Conservation (phyloP, 2,113 vertebrate species). For the Labeo rohita region DNA sequence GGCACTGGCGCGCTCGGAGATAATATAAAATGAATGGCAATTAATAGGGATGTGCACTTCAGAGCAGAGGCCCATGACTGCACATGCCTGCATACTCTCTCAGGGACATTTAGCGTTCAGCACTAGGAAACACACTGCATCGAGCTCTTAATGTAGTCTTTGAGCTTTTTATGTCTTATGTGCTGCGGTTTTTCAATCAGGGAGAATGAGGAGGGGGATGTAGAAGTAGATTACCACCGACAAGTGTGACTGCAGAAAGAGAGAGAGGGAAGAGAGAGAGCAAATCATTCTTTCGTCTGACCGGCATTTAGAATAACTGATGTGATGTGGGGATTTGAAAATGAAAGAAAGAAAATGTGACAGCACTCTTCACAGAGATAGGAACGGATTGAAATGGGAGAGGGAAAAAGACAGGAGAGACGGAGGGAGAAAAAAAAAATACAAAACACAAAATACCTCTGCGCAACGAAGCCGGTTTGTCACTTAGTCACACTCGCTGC, state of each 20-base stretch:
- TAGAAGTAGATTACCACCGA: constrained; percentile 71
- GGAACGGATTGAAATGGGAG: not conserved
- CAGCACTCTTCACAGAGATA: not conserved
- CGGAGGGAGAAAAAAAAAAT: not conserved
- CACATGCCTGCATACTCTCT: constrained; percentile 54
- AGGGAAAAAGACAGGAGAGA: constrained; percentile 27
- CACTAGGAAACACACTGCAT: constrained; percentile 43
- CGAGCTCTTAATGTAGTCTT: constrained; percentile 57
- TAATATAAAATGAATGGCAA: constrained; percentile 71
- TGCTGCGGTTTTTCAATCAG: constrained; percentile 70
- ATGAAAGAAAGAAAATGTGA: constrained; percentile 53
- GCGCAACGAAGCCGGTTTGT: constrained; percentile 25
- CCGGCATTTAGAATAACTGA: constrained; percentile 64
- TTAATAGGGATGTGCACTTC: constrained; percentile 71
- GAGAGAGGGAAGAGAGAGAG: constrained; percentile 19
- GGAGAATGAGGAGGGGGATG: constrained; percentile 73
- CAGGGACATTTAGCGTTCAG: constrained; percentile 46
- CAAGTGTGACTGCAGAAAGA: constrained; percentile 64
- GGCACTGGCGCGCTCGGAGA: constrained; percentile 62
- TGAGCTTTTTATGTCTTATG: constrained; percentile 60
- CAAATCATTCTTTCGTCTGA: constrained; percentile 68
- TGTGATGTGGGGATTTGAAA: constrained; percentile 71
- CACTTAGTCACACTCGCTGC: constrained; percentile 33
- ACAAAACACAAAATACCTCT: constrained; percentile 28
- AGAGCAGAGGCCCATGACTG: constrained; percentile 58